Conservation (phyloP, 1,140 invertebrate species). For the Eurosta solidaginis region DNA sequence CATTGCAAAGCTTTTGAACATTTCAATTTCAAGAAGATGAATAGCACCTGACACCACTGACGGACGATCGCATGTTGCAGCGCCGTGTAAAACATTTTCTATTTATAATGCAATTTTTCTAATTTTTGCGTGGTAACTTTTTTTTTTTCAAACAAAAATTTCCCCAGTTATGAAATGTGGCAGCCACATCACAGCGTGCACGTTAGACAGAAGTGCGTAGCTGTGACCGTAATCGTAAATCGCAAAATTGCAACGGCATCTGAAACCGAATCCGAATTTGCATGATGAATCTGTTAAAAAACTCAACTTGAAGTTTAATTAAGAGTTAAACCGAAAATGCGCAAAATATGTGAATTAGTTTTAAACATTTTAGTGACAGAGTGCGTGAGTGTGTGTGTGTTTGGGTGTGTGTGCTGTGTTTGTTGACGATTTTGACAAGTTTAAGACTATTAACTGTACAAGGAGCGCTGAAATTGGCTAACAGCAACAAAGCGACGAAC, state of each 20-base stretch:
- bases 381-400: not conserved
- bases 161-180: not conserved
- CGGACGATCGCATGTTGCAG: not conserved
- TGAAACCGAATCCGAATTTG: not conserved
- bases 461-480: not conserved
- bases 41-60: not conserved
- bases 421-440: conserved; percentile 48
- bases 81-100: not conserved
- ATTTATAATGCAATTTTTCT: not conserved
- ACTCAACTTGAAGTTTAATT: conserved; percentile 53
- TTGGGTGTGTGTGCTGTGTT: not conserved
- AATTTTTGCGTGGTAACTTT: not conserved
- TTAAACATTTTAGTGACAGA: not conserved
- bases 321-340: conserved; percentile 56
- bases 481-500: not conserved
- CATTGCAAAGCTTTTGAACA: not conserved
- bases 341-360: conserved; percentile 52
- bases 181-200: too few species aligned
- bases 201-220: not conserved
- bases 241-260: not conserved
- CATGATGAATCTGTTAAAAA: conserved; percentile 19
- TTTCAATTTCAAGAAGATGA: not conserved
- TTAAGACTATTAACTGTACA: conserved; percentile 46
- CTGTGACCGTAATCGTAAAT: too few species aligned
- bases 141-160: not conserved